These are phyloP conservation scores for Ptychochromis oligacanthus DNA, from an alignment of 2,113 vertebrate genomes.

Conservation along the genomic window DNA sequence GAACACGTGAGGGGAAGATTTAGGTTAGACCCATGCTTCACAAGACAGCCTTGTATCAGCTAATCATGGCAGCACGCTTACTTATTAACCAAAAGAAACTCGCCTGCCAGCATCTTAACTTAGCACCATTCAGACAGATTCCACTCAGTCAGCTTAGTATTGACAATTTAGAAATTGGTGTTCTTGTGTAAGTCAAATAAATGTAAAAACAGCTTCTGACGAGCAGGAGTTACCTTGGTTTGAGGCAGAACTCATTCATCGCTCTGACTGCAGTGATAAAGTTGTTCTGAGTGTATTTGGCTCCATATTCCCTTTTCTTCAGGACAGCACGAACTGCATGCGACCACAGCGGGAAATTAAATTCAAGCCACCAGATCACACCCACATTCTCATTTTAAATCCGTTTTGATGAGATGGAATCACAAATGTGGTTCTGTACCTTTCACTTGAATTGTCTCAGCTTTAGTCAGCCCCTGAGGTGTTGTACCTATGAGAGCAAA, in stretches of 20 bases:
- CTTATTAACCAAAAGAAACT: conserved; percentile 49
- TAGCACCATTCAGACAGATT: background rate
- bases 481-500: conserved; percentile 27
- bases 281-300: conserved; percentile 97
- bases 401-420: background rate
- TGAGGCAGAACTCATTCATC: conserved; percentile 98
- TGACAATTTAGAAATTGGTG: background rate
- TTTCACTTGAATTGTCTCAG: conserved; percentile 83
- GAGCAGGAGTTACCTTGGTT: conserved; percentile 86
- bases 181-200: background rate
- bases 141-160: background rate
- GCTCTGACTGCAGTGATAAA: conserved; percentile 98
- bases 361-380: background rate
- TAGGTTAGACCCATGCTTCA: background rate
- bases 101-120: background rate
- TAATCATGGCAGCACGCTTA: conserved; percentile 50
- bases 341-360: background rate
- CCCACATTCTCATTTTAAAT: background rate
- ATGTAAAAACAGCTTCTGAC: background rate
- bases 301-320: conserved; percentile 96
- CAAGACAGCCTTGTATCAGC: background rate
- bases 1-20: background rate
- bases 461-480: conserved; percentile 57
- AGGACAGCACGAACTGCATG: conserved; percentile 92
- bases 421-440: conserved; percentile 59